Conservation (phyloP, 2,113 vertebrate species). For the Octodon degus region DNA sequence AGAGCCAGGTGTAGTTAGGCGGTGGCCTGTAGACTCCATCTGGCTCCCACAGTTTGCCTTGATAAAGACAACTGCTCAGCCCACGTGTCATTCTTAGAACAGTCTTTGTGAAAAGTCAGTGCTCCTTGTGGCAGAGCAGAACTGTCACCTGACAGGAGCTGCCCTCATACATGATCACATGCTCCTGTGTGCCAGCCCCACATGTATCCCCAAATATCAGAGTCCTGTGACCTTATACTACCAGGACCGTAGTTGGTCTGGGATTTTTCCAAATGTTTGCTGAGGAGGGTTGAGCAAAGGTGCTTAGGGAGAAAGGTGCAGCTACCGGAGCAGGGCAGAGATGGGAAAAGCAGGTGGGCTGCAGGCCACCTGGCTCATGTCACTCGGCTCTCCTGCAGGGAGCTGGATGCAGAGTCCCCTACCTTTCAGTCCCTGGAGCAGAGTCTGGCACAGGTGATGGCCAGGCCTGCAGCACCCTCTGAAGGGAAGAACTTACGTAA, state of each 20-base stretch:
- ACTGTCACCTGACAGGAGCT: background rate
- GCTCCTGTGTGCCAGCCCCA: background rate
- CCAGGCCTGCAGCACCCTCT: background rate
- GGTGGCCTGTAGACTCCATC: background rate
- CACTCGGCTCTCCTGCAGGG: background rate
- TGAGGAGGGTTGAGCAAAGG: background rate
- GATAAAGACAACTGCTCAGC: background rate
- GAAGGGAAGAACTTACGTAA: background rate
- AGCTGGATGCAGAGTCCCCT: background rate
- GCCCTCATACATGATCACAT: no score
- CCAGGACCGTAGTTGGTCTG: no score
- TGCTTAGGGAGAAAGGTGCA: background rate
- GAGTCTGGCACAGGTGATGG: background rate
- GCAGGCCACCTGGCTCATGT: background rate
- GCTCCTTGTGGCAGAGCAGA: background rate
- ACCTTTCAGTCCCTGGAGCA: background rate
- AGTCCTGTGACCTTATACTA: background rate
- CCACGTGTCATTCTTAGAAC: background rate
- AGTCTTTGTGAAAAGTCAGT: background rate
- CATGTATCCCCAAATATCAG: fast-evolving
- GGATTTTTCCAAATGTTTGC: background rate
- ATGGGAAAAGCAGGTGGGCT: no score
- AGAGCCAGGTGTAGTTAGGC: fast-evolving
- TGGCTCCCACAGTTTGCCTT: no score
- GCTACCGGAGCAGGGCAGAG: background rate